Conservation (phyloP, 2,797 vertebrate genomes). For the Chromobotia macracanthus region DNA sequence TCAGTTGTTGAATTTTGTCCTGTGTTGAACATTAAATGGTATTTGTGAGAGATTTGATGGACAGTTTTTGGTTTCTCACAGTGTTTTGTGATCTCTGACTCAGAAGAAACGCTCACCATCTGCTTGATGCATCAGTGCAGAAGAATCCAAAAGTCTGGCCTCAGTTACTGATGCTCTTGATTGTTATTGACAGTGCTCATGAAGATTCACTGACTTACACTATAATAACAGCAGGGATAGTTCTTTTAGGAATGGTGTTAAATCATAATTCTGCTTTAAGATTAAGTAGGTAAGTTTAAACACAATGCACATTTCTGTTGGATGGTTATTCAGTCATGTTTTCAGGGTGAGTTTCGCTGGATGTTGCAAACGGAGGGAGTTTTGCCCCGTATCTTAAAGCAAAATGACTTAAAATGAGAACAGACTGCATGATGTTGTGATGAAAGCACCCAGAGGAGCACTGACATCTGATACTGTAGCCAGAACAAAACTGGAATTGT, state of each 20-base stretch:
- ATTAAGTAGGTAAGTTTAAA: background rate
- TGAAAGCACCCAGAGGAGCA: conserved; percentile 3
- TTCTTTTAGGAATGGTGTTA: background rate
- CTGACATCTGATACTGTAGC: conserved; percentile 11
- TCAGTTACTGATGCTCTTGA: conserved; percentile 39
- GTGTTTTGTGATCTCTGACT: conserved; percentile 45
- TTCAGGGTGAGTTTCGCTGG: background rate
- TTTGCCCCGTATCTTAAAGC: background rate
- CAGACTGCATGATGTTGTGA: conserved; percentile 5
- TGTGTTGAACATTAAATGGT: conserved; percentile 79
- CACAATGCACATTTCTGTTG: background rate
- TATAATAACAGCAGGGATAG: background rate
- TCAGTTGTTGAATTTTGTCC: conserved; percentile 74
- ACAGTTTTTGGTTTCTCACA: conserved; percentile 58
- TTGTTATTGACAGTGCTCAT: conserved; percentile 44
- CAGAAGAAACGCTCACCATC: conserved; percentile 57
- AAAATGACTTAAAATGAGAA: background rate
- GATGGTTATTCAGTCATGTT: background rate
- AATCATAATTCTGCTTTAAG: background rate
- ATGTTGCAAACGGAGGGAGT: background rate
- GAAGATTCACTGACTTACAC: conserved; percentile 33
- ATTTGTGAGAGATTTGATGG: conserved; percentile 68
- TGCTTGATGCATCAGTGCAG: conserved; percentile 68
- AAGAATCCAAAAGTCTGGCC: conserved; percentile 60
- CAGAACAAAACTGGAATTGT: conserved; percentile 34